Percentiles rank a stretch among this genome's conserved stretches.
phyloP scores from a whole-genome alignment of 2,113 vertebrate genomes.

The Hemibagrus wyckioides region DNA sequence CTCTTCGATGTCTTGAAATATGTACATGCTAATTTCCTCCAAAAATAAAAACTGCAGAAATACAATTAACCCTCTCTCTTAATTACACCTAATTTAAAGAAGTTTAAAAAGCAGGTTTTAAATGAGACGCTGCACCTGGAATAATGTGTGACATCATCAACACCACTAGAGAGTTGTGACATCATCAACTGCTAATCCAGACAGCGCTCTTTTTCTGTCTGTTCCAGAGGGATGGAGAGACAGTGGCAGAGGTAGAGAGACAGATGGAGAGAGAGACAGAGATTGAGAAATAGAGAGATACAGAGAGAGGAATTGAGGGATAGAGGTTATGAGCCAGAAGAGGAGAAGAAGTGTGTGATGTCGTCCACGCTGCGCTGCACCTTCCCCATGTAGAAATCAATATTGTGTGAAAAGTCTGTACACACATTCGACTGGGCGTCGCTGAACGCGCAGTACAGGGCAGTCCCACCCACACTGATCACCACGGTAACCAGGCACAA shows the following conservation, averaged over 20 bases:
- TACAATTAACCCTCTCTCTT: background rate
- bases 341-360: slow-evolving; percentile 83
- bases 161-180: background rate
- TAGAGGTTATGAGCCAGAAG: slow-evolving; percentile 75
- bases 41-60: background rate
- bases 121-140: background rate
- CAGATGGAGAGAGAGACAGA: background rate
- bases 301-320: background rate
- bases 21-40: slow-evolving; percentile 7
- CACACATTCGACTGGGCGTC: slow-evolving; percentile 90
- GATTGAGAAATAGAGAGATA: background rate
- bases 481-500: slow-evolving; percentile 93
- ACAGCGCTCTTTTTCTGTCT: background rate
- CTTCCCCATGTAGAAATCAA: slow-evolving; percentile 90
- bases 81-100: background rate
- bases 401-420: slow-evolving; percentile 88
- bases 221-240: background rate
- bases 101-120: background rate
- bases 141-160: background rate
- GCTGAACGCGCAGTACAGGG: slow-evolving; percentile 92
- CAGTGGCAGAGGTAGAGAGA: background rate
- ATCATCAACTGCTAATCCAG: background rate
- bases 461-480: slow-evolving; percentile 94
- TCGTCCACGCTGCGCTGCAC: slow-evolving; percentile 82
- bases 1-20: background rate